Base-by-base conservation (phyloP, 2,113 vertebrate species). In the Leptocoma aspasia region DNA sequence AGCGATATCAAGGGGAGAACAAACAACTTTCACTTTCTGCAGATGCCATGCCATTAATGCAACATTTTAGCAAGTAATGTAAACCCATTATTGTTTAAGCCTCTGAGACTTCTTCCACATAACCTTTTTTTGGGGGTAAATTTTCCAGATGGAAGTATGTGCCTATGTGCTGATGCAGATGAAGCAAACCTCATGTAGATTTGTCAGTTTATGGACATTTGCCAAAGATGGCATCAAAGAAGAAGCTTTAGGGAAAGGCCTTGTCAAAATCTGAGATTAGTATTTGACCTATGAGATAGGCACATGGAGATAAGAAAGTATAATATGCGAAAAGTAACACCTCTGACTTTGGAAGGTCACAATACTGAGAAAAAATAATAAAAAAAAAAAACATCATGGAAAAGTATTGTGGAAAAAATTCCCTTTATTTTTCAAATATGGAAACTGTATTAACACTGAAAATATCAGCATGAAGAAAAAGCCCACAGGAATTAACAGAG, bases 341-440 rank as follows among this genome's bases (percentile, higher is more conserved):
- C 28, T 68, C 49, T 68, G 15, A 54, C 44, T 83, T 80, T 47
- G 26, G 42, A 53, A 63, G 37, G 56, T 63, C 49, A 78, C 4
- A 22, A 50, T 83, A 42, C 26, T 13, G 15, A 84, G 22, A 22
- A 35, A 82, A 63, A 39, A 39, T n/a, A 86, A 64, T 19, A 63
- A 54, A 56, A 21, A 35, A 33, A 82, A 28, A 20, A 33, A 45
- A 1, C 5, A 59, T 14, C 0, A 16, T 37, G 42, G n/a, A 63
- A 78, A 83, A 86, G 49, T 57, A 44, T 28, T 71, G 85, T 96
- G 96, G 96, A 97, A 97, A 97, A 94, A 82, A 59, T 61, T 96
- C 64, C 96, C 75, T 97, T 97, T 97, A 96, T 95, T 96, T 94
- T 95, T 96, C 91, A 91, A 92, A 90, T 69, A 85, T 37, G 84